A percentile compares a stretch with the other conserved stretches of the same genome.
phyloP scores from a whole-genome alignment of 2,888 invertebrate genomes.

The Hetaerina titia region DNA sequence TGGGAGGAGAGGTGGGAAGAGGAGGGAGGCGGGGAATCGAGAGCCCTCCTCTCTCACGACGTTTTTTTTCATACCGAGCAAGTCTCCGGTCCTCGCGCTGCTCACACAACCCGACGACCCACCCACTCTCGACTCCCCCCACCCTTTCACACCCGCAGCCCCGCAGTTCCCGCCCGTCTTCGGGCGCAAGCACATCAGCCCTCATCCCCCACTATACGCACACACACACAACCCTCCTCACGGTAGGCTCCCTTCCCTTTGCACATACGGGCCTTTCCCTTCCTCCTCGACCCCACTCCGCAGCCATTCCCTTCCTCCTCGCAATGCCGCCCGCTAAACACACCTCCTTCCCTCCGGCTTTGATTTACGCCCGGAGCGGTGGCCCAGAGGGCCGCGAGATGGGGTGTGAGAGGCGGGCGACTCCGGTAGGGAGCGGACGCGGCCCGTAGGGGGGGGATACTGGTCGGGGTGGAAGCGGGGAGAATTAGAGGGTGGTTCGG shows the following conservation, averaged over 20 bases:
- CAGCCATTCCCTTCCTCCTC: neutral
- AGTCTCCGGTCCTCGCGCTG: neutral
- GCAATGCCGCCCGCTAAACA: neutral
- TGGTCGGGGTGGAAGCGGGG: neutral
- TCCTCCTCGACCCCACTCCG: no score
- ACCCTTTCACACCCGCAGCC: neutral
- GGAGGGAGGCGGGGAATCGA: neutral
- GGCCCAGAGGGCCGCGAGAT: constrained; percentile 18
- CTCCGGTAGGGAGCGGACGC: neutral
- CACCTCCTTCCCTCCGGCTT: constrained; percentile 21
- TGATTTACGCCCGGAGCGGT: constrained; percentile 58
- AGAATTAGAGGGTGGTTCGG: neutral
- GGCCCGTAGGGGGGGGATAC: neutral
- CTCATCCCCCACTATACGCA: no score
- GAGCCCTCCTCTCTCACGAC: neutral
- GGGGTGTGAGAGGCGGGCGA: neutral
- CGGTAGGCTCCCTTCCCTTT: no score
- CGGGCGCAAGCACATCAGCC: no score
- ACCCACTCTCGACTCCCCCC: neutral
- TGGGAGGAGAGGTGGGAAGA: neutral
- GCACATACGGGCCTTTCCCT: no score
- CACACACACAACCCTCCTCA: no score
- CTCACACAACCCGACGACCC: neutral
- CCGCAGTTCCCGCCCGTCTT: no score
- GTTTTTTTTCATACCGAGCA: neutral